Conservation (phyloP, 92 coral and sea anemone genomes). For the Micromussa lordhowensis region DNA sequence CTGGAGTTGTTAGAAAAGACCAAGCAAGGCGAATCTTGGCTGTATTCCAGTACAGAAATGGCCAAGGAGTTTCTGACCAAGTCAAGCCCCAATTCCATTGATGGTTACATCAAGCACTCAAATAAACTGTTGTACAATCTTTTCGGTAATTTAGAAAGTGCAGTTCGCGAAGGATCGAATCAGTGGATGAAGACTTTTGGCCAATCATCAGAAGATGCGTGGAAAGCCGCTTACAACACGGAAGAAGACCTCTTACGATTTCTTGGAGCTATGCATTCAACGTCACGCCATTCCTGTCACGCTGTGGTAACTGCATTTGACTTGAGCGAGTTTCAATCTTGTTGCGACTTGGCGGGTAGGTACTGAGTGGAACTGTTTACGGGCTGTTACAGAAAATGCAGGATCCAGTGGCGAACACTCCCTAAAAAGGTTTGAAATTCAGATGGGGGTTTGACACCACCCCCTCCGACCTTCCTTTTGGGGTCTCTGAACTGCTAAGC, state of each 20-base stretch:
- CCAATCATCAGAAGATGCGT: constrained; percentile 60
- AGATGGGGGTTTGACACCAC: too few relatives aligned
- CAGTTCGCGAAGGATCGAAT: constrained; percentile 72
- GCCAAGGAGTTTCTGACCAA: constrained; percentile 55
- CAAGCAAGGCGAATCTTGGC: constrained; percentile 13
- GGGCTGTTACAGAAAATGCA: too few relatives aligned
- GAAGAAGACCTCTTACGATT: constrained; percentile 43
- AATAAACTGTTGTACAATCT: constrained; percentile 51
- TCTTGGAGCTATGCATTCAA: constrained; percentile 57
- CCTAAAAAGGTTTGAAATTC: too few relatives aligned
- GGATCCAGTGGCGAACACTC: too few relatives aligned
- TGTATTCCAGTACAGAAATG: constrained; percentile 51
- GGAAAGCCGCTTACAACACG: constrained; percentile 32
- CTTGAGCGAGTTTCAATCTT: constrained; percentile 30
- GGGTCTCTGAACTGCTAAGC: too few relatives aligned
- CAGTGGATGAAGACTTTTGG: constrained; percentile 81
- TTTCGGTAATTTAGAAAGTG: constrained; percentile 61
- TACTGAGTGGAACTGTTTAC: neutral
- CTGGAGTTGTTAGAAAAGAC: constrained; percentile 64
- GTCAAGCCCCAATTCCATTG: constrained; percentile 54
- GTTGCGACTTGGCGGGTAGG: constrained; percentile 84
- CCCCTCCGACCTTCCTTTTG: too few relatives aligned
- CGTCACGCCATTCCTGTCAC: constrained; percentile 45
- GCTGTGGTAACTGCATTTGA: constrained; percentile 68
- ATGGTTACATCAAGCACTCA: constrained; percentile 51